A percentile compares a stretch with the other conserved stretches of the same genome.
These are phyloP conservation scores for Masticophis lateralis DNA, from an alignment of 2,797 vertebrate genomes.

Conservation along the genomic window DNA sequence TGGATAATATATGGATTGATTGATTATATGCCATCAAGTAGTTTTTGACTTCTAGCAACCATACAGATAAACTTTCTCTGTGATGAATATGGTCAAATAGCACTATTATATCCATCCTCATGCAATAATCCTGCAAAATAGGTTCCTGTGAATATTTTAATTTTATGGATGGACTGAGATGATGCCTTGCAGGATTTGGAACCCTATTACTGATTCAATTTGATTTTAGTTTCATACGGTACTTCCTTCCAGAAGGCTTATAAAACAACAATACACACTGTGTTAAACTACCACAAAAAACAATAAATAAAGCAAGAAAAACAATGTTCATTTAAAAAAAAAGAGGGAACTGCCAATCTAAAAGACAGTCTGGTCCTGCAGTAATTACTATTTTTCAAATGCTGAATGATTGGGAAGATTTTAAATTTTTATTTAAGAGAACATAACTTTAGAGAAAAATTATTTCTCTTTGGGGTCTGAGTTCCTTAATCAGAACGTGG, in stretches of 20 bases:
- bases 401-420: not conserved
- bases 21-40: not conserved
- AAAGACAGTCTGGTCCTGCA: not conserved
- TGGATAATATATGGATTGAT: not conserved
- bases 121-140: not conserved
- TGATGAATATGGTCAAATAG: not conserved
- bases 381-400: not conserved
- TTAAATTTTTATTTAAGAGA: not conserved
- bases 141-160: not conserved
- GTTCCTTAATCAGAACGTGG: not conserved
- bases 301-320: not conserved
- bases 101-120: not conserved
- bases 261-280: not conserved
- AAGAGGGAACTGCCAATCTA: not conserved
- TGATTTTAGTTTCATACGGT: not conserved
- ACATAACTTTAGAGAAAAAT: not conserved
- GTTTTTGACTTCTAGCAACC: no score
- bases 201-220: not conserved
- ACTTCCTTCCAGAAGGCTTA: not conserved
- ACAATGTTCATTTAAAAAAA: not conserved
- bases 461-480: not conserved
- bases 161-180: not conserved
- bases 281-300: not conserved
- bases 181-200: not conserved
- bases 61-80: not conserved